Percentiles rank a stretch among this genome's conserved stretches.
These are phyloP conservation scores for Campoplex capitator DNA, from an alignment of 2,888 invertebrate species.

Conservation along the genomic window DNA sequence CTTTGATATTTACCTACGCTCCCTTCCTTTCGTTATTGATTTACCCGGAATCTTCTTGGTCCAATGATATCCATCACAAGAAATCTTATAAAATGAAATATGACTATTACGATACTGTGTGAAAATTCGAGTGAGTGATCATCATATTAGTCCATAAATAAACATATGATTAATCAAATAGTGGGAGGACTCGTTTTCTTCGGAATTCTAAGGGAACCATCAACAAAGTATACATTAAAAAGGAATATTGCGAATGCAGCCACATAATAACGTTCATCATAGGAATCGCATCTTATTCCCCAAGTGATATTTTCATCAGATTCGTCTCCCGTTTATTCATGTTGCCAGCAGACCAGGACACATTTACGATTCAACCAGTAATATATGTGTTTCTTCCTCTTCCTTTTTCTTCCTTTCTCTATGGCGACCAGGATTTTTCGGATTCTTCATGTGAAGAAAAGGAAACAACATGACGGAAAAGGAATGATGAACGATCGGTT, in stretches of 20 bases:
- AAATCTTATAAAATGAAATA: neutral
- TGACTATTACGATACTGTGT: neutral
- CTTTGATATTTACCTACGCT: neutral
- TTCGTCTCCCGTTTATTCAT: conserved; percentile 54
- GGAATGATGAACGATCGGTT: conserved; percentile 60
- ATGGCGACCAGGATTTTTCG: conserved; percentile 13
- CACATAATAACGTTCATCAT: conserved; percentile 44
- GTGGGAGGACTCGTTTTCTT: neutral
- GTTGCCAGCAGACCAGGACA: conserved; percentile 22
- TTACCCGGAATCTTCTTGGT: neutral
- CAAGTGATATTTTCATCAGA: conserved; percentile 59
- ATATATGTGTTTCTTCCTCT: conserved; percentile 33
- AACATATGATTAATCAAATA: neutral
- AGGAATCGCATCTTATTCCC: conserved; percentile 31
- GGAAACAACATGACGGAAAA: conserved; percentile 47
- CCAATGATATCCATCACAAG: neutral
- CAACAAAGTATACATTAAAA: neutral
- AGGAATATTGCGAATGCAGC: neutral
- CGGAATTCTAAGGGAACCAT: neutral
- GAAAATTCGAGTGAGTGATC: neutral
- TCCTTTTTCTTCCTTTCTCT: conserved; percentile 7
- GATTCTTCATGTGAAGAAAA: conserved; percentile 30
- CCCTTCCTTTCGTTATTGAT: no score
- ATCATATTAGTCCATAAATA: no score
- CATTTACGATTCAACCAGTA: conserved; percentile 45